phyloP scores from a whole-genome alignment of 2,888 invertebrate genomes.

The Biston stratarius region DNA sequence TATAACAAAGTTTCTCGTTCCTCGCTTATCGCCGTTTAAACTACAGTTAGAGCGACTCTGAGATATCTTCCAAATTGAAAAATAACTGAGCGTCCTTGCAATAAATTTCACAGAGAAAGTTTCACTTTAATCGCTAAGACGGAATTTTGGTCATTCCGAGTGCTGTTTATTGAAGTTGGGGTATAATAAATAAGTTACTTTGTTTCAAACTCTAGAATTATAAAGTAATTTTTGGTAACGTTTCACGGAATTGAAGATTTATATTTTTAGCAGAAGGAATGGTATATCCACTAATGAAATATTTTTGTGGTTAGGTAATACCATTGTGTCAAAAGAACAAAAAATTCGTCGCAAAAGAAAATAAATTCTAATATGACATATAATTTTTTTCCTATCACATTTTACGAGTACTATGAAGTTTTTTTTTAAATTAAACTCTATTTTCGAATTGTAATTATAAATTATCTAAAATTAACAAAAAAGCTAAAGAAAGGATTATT shows the following conservation, averaged over 20 bases:
- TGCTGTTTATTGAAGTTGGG: constrained; percentile 62
- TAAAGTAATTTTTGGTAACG: constrained; percentile 31
- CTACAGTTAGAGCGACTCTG: constrained; percentile 64
- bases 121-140: constrained; percentile 66
- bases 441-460: no score
- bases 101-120: constrained; percentile 73
- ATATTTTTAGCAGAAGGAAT: constrained; percentile 8
- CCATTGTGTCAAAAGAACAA: neutral
- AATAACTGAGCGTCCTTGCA: constrained; percentile 77
- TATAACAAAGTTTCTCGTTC: constrained; percentile 63
- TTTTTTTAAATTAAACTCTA: no score
- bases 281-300: neutral
- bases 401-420: no score
- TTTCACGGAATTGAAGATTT: constrained; percentile 25
- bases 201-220: constrained; percentile 33
- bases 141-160: constrained; percentile 68
- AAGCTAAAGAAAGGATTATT: no score
- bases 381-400: no score
- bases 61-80: constrained; percentile 78
- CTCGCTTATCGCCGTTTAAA: constrained; percentile 68
- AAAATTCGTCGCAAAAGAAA: no score
- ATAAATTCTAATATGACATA: no score
- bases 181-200: constrained; percentile 59
- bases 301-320: neutral
- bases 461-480: no score